Percentiles rank a stretch among this genome's conserved stretches.
Conservation (phyloP, 2,797 vertebrate genomes). For the Propithecus deckenii region DNA sequence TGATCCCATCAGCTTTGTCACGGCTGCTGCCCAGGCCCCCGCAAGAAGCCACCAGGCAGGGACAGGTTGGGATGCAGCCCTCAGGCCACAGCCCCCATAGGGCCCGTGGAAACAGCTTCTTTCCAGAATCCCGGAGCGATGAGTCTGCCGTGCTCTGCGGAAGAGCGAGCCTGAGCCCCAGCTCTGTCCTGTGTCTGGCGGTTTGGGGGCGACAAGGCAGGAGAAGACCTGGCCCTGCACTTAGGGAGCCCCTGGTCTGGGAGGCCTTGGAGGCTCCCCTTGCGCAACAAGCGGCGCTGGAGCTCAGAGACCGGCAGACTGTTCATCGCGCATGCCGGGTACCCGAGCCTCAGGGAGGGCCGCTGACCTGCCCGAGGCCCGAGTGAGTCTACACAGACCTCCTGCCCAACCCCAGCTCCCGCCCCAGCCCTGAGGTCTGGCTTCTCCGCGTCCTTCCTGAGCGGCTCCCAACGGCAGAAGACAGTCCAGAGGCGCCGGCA, state of each 20-base stretch:
- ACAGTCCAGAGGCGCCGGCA: not conserved
- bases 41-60: not conserved
- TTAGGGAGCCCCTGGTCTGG: not conserved
- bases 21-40: not conserved
- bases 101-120: not conserved
- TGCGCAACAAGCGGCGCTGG: accelerated
- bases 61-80: not conserved
- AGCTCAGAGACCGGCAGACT: not conserved
- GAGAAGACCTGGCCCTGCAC: not conserved
- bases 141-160: not conserved
- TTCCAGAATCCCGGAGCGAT: not conserved
- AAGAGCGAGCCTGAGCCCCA: not conserved
- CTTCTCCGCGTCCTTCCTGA: conserved; percentile 39
- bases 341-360: not conserved
- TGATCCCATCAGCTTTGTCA: not conserved
- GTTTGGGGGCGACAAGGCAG: not conserved
- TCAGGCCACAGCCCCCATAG: not conserved
- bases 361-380: not conserved
- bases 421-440: not conserved
- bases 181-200: not conserved
- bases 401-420: conserved; percentile 38
- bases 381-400: not conserved
- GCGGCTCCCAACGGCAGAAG: not conserved
- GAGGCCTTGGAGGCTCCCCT: not conserved
- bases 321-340: not conserved